A percentile compares a stretch with the other conserved stretches of the same genome.
Evolutionary conservation across 2,888 invertebrate species (phyloP).

Genomic region (Diachrysia chrysitis): DNA sequence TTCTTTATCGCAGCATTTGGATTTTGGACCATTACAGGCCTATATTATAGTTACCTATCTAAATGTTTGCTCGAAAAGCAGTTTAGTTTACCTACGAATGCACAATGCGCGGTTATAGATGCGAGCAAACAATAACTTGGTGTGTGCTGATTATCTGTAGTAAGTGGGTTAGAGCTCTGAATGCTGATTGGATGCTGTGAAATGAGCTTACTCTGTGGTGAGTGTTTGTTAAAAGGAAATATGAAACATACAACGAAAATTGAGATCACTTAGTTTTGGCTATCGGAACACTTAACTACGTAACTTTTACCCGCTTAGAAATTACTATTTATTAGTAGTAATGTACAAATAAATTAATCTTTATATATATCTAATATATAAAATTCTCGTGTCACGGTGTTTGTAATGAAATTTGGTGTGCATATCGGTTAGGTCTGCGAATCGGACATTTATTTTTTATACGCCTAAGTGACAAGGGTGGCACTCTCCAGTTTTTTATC

Average conservation of each 20-base stretch:
- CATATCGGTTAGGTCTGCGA: too few relatives aligned
- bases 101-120: neutral
- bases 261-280: neutral
- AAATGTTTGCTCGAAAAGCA: conserved; percentile 4
- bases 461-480: too few relatives aligned
- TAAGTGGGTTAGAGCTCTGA: conserved; percentile 17
- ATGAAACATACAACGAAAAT: neutral
- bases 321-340: too few relatives aligned
- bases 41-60: neutral
- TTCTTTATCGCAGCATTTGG: too few relatives aligned
- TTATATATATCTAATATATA: too few relatives aligned
- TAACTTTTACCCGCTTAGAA: too few relatives aligned
- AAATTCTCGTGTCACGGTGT: too few relatives aligned
- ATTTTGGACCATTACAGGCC: too few relatives aligned
- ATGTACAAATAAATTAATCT: too few relatives aligned
- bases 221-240: conserved; percentile 2
- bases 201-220: neutral
- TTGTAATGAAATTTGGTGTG: too few relatives aligned
- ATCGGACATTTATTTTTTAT: too few relatives aligned
- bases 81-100: conserved; percentile 8
- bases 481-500: too few relatives aligned
- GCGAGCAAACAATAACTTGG: conserved; percentile 20
- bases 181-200: conserved; percentile 10
- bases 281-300: neutral
- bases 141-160: conserved; percentile 8